A percentile compares a stretch with the other conserved stretches of the same genome.
These are phyloP conservation scores for Tetrao urogallus DNA, from an alignment of 2,113 vertebrate species.

Conservation along the genomic window DNA sequence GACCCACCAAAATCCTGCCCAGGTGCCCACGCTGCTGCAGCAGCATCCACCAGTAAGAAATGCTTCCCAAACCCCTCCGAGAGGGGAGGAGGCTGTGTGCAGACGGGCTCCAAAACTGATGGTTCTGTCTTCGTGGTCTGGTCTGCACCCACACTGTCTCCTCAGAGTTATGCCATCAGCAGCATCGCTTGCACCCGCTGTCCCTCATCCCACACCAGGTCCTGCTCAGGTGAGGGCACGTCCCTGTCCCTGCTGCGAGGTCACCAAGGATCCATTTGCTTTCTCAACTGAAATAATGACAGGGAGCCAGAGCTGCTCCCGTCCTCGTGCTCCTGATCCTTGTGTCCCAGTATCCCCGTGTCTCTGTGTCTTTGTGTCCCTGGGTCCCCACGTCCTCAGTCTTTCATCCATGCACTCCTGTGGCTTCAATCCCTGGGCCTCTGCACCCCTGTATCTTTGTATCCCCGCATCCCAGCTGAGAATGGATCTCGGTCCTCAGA, in stretches of 20 bases:
- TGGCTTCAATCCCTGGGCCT: background rate
- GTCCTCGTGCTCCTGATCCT: too few relatives aligned
- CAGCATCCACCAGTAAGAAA: background rate
- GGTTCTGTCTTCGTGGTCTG: background rate
- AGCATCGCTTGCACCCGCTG: background rate
- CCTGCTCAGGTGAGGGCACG: background rate
- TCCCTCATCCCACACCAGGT: background rate
- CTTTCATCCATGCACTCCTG: background rate
- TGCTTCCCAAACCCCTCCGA: background rate
- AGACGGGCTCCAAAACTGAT: background rate
- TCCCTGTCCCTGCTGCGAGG: rapidly evolving
- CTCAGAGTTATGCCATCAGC: background rate
- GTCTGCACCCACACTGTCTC: rapidly evolving
- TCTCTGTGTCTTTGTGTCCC: background rate
- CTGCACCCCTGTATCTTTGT: background rate
- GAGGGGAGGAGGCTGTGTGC: background rate
- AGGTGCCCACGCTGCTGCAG: background rate
- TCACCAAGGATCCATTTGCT: background rate
- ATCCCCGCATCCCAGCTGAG: too few relatives aligned
- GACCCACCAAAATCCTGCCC: background rate
- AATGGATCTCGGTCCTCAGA: background rate
- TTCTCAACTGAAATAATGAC: background rate
- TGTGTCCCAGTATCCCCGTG: background rate
- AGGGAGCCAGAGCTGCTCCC: background rate
- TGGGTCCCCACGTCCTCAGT: background rate